Evolutionary conservation across 2,113 vertebrate species (phyloP).

Genomic region (Desmodus rotundus): DNA sequence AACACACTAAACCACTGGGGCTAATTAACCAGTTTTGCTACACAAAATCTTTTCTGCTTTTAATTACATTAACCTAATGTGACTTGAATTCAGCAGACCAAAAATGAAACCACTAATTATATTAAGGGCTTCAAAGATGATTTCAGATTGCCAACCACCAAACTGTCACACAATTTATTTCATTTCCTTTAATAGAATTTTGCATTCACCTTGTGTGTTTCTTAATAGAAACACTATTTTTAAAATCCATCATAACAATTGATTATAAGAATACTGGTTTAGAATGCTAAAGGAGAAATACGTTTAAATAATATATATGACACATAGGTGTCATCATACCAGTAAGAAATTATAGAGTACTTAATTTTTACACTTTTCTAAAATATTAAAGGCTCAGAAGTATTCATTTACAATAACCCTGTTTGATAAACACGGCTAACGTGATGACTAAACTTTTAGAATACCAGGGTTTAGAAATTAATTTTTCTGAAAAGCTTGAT

Average conservation of each 20-base stretch:
- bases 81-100: constrained; percentile 66
- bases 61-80: constrained; percentile 73
- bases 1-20: constrained; percentile 63
- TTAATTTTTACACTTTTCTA: background rate
- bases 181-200: constrained; percentile 58
- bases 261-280: background rate
- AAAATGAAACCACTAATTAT: constrained; percentile 72
- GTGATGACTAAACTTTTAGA: background rate
- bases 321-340: background rate
- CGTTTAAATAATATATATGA: background rate
- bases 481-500: background rate
- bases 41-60: constrained; percentile 69
- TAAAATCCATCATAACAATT: background rate
- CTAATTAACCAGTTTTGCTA: constrained; percentile 68
- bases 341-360: background rate
- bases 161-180: constrained; percentile 65
- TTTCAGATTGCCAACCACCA: constrained; percentile 64
- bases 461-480: background rate
- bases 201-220: background rate
- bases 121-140: constrained; percentile 67
- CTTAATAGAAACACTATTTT: background rate
- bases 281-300: background rate
- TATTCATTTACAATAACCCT: background rate
- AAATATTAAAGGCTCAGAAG: background rate
- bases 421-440: background rate